Conservation (phyloP, 2,797 vertebrate genomes). For the Garrulus glandarius region DNA sequence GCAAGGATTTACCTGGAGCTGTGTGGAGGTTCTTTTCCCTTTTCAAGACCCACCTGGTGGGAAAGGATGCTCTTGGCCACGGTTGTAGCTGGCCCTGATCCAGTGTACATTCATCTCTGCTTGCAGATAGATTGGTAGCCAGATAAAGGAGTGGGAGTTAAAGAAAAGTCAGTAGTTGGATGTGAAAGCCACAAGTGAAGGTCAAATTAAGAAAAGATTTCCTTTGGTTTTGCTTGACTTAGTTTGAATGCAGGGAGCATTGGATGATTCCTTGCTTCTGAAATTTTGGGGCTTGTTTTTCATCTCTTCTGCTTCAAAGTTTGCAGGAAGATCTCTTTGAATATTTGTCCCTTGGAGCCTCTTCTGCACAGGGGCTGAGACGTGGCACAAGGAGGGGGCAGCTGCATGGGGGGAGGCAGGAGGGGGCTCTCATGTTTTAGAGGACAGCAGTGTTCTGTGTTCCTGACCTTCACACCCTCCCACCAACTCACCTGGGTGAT, state of each 20-base stretch:
- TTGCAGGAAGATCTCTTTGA: background rate
- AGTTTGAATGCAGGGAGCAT: background rate
- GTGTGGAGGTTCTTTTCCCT: background rate
- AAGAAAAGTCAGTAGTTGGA: background rate
- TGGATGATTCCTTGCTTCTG: rapidly evolving
- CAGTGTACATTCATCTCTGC: background rate
- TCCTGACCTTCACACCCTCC: background rate
- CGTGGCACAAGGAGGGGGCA: background rate
- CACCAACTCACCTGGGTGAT: background rate
- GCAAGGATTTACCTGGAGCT: background rate
- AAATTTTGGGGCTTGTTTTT: background rate
- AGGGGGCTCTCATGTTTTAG: background rate
- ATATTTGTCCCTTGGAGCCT: background rate
- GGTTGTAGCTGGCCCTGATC: background rate
- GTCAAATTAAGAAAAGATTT: background rate
- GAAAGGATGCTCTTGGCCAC: background rate
- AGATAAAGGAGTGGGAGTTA: background rate
- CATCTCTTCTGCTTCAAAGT: background rate
- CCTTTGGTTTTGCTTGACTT: background rate
- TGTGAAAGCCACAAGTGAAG: background rate
- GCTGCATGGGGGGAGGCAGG: background rate
- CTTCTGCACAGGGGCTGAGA: background rate
- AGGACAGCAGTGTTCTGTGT: background rate
- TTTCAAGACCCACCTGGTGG: background rate
- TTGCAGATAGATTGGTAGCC: background rate